Percentiles rank a stretch among this genome's conserved stretches.
Conservation (phyloP, 1,140 invertebrate species). For the Leucophenga varia region DNA sequence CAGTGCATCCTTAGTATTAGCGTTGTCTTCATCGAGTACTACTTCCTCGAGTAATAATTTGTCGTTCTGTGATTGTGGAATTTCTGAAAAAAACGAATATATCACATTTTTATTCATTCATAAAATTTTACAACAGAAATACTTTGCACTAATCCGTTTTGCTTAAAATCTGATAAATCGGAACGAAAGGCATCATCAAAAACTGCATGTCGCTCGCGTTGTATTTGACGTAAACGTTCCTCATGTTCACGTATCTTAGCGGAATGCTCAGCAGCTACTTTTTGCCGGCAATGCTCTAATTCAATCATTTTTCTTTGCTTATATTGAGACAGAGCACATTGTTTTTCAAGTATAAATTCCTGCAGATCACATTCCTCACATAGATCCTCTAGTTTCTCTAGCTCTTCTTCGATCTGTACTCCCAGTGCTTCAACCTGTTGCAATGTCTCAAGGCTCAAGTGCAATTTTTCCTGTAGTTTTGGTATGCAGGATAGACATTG, state of each 20-base stretch:
- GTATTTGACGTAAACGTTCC: conserved; percentile 55
- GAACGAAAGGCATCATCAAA: conserved; percentile 69
- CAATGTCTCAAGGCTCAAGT: conserved; percentile 59
- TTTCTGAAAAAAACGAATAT: conserved; percentile 19
- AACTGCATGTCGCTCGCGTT: conserved; percentile 67
- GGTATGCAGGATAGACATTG: conserved; percentile 63
- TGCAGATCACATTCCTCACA: conserved; percentile 68
- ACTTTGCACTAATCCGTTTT: conserved; percentile 64
- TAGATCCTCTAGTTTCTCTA: conserved; percentile 66
- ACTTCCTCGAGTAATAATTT: conserved; percentile 60
- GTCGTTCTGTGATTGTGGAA: conserved; percentile 11
- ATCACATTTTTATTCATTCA: neutral
- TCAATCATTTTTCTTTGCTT: conserved; percentile 63
- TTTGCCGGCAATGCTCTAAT: conserved; percentile 57
- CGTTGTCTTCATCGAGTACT: conserved; percentile 55
- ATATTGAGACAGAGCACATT: conserved; percentile 66
- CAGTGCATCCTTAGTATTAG: conserved; percentile 58
- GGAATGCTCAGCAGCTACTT: conserved; percentile 63
- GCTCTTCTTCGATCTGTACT: conserved; percentile 63
- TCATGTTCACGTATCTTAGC: conserved; percentile 63
- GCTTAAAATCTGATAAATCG: conserved; percentile 66
- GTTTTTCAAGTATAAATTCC: conserved; percentile 65
- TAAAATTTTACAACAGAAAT: conserved; percentile 20
- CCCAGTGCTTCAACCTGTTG: conserved; percentile 64
- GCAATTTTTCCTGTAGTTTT: conserved; percentile 62